Evolutionary conservation across 2,113 vertebrate species (phyloP), one percentile per base, ranked within the genome.

Genomic region (Vombatus ursinus): DNA sequence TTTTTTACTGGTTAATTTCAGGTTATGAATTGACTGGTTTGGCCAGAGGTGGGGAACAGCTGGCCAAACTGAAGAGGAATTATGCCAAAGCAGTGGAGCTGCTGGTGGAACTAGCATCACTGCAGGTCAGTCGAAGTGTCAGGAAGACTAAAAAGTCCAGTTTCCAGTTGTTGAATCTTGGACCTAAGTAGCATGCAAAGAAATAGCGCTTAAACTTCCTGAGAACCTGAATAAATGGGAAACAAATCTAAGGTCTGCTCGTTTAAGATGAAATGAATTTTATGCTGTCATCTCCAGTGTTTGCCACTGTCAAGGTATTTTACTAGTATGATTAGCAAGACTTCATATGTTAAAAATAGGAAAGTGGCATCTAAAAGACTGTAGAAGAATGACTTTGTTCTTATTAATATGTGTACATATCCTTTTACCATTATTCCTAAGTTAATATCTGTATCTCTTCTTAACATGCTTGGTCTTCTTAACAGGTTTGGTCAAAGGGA

Each of bases 21-120:
- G 99, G 99, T 98, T 99, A 99, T 95, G 99, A 99, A 98, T 98
- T 99, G 97, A 99, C 99, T 48, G 99, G 99, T 96, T 98, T 99
- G 98, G 99, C 99, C 95, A 98, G 99, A 98, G 99, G 99, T 98
- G 99, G 99, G 96, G 99, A 99, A 97, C 99, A 99, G 97, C 96
- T 99, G 94, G 99, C 99, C 93, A 99, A 99, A 97, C 98, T 99
- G 98, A 99, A 99, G 99, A 99, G 99, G 97, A 99, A 99, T 98
- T 99, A 99, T 50, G 99, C 99, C 97, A 99, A 99, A 99, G 99
- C 99, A 52, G 99, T 99, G 95, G 99, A 99, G 97, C 98, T 99
- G 77, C 99, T 99, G 95, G 99, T 99, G 93, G 99, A 99, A 98
- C 98, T 99, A 96, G 99, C 99, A 95, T 99, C 99, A 0, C 98